These are phyloP conservation scores for Pelobates fuscus DNA, from an alignment of 2,113 vertebrate species.

Conservation along the genomic window DNA sequence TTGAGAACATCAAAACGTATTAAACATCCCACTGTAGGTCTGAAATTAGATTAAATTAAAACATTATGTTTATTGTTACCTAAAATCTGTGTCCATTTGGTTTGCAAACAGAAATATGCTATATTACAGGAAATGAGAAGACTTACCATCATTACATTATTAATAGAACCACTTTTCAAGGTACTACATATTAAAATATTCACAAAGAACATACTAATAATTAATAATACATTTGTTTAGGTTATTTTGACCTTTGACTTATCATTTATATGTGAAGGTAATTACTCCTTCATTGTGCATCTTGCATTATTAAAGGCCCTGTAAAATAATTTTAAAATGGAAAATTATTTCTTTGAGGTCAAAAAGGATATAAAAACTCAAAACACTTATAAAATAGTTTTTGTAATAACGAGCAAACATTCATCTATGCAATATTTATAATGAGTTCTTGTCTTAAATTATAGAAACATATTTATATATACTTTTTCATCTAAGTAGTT, in stretches of 20 bases:
- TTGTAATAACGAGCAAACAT: constrained; percentile 12
- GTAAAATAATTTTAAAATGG: constrained; percentile 39
- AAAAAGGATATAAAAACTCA: constrained; percentile 34
- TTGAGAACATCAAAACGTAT: too few species aligned
- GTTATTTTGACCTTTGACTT: constrained; percentile 40
- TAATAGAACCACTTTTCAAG: constrained; percentile 43
- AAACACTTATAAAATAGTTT: constrained; percentile 24
- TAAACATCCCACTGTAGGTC: too few species aligned
- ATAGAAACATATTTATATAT: constrained; percentile 9
- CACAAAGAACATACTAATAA: constrained; percentile 11
- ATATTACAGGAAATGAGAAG: constrained; percentile 15
- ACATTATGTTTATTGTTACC: too few species aligned
- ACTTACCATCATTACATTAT: constrained; percentile 24
- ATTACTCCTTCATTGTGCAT: too few species aligned
- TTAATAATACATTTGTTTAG: constrained; percentile 23
- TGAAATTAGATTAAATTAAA: too few species aligned
- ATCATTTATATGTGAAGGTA: constrained; percentile 31
- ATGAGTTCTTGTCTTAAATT: constrained; percentile 13
- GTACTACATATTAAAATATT: constrained; percentile 5
- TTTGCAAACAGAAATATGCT: not conserved
- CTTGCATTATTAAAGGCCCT: constrained; percentile 32
- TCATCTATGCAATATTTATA: constrained; percentile 17
- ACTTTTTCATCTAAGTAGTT: constrained; percentile 25
- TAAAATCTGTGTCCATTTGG: too few species aligned
- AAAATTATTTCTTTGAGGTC: constrained; percentile 32